Evolutionary conservation across 2,113 vertebrate genomes (phyloP), one percentile per base, ranked within the genome.

Genomic region (Cettia cetti): DNA sequence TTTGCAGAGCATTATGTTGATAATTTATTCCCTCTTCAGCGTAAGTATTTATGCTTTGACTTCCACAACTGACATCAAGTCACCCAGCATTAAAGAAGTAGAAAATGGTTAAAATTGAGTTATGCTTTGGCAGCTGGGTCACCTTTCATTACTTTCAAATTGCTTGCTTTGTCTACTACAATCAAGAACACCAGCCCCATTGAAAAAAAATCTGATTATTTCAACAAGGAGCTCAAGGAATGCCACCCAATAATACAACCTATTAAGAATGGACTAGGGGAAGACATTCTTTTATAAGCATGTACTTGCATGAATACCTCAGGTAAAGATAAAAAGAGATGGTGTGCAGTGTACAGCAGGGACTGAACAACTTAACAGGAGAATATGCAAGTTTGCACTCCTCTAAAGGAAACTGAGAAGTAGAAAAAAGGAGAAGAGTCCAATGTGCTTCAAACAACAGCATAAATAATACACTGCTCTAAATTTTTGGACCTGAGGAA

Each of bases 251-350:
- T n/a, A 31, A 83, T 53, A 80, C 14, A 90, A 14, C 17, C 12
- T 15, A 69, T 13, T n/a, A 80, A 50, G 15, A 79, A 60, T 13
- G 20, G 27, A n/a, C 24, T 49, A 59, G 13, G 30, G 21, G 18
- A 79, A 90, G 30, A 30, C 15, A 23, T 37, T 66, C 10, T 66
- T 70, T 50, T 88, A 10, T 13, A 39, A 60, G 45, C 27, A 21
- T 1, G 2, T 47, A 61, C 23, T 84, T 0, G 0, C 30, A 68
- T 19, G 24, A 84, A 19, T 35, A 81, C 15, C 17, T 81, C 64
- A 40, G 37, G 11, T 54, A 47, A 72, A 89, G 40, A 42, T 26
- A 45, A 66, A 75, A 80, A 2, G 2, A 88, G 39, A 54, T n/a
- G 13, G 17, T 40, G 15, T 40, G 37, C 49, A 90, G 21, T 14